These are phyloP conservation scores for Leptura quadrifasciata DNA, from an alignment of 2,888 invertebrate genomes.

Conservation along the genomic window DNA sequence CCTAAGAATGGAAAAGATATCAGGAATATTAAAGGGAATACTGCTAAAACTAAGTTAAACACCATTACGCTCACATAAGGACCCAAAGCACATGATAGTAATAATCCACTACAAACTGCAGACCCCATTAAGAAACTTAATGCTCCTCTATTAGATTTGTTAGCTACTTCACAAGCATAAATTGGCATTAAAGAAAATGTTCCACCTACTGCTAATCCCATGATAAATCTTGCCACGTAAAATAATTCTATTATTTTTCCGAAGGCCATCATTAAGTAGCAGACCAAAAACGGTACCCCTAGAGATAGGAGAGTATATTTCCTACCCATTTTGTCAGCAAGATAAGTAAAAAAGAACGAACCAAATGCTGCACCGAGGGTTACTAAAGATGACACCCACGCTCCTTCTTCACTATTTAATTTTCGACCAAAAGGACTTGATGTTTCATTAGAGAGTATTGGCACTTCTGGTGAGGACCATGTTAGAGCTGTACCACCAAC, in stretches of 20 bases:
- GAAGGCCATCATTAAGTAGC: constrained; percentile 40
- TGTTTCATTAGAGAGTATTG: constrained; percentile 45
- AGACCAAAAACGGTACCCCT: constrained; percentile 79
- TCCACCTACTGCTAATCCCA: constrained; percentile 81
- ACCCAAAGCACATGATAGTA: constrained; percentile 71
- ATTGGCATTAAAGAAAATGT: constrained; percentile 84
- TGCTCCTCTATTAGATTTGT: constrained; percentile 85
- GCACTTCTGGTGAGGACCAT: constrained; percentile 56
- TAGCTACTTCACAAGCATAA: constrained; percentile 90
- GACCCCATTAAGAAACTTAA: constrained; percentile 81
- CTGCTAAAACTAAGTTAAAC: constrained; percentile 77
- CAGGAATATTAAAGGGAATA: constrained; percentile 72
- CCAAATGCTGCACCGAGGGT: constrained; percentile 43
- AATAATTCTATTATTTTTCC: constrained; percentile 34
- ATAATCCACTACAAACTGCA: constrained; percentile 80
- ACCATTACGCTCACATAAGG: constrained; percentile 64
- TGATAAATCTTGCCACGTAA: constrained; percentile 76
- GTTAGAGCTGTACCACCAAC: constrained; percentile 51
- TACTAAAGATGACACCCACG: constrained; percentile 46
- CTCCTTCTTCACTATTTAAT: constrained; percentile 41
- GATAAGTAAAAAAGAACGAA: constrained; percentile 39
- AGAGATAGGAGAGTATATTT: constrained; percentile 80
- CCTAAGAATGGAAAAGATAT: constrained; percentile 81
- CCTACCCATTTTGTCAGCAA: constrained; percentile 73
- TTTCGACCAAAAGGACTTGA: constrained; percentile 37